These are phyloP conservation scores for Ailuropoda melanoleuca DNA, from an alignment of 2,113 vertebrate species.

Conservation along the genomic window DNA sequence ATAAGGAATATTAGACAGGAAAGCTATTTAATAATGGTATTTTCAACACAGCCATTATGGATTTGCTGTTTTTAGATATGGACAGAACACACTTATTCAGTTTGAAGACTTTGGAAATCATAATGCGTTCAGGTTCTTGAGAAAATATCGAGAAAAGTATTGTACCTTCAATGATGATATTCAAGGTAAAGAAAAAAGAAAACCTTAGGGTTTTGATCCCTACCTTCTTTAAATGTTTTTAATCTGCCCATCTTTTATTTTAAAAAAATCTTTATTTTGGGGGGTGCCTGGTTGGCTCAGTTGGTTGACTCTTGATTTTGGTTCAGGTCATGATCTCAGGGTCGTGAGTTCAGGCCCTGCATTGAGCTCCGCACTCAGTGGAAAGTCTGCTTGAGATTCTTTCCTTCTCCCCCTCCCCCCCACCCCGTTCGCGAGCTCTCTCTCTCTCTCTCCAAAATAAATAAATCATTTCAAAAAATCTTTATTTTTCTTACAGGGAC, in stretches of 20 bases:
- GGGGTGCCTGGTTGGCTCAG: background rate
- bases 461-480: background rate
- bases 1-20: background rate
- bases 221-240: rapidly evolving
- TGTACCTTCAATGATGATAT: conserved; percentile 99
- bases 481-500: conserved; percentile 87
- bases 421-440: rapidly evolving
- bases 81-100: conserved; percentile 96
- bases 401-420: background rate
- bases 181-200: conserved; percentile 90
- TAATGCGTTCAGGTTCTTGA: conserved; percentile 96
- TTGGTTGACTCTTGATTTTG: background rate
- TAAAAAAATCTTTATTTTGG: background rate
- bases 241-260: rapidly evolving
- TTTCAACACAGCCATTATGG: background rate
- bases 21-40: background rate
- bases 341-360: background rate
- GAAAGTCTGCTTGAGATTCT: background rate
- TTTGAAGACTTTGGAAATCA: conserved; percentile 99
- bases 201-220: background rate
- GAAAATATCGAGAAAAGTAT: conserved; percentile 95
- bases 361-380: background rate
- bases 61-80: conserved; percentile 83
- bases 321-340: background rate
- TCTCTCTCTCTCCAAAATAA: background rate